Evolutionary conservation across 2,888 invertebrate species (phyloP).

Genomic region (Hydrotaea diabolus): DNA sequence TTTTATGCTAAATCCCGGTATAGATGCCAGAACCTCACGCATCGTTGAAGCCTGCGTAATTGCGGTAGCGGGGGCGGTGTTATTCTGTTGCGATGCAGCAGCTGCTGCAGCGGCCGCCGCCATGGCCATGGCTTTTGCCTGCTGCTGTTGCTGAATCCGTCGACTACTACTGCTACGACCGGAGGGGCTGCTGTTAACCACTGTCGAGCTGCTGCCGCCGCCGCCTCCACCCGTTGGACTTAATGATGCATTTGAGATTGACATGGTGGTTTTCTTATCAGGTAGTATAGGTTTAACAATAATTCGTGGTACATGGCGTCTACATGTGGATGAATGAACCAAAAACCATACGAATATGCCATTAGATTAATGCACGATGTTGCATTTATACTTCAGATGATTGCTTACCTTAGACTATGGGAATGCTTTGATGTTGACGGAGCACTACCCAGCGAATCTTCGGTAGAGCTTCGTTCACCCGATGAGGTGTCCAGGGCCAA

Average conservation of each 20-base stretch:
- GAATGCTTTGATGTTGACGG: slow-evolving; percentile 87
- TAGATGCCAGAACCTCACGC: slow-evolving; percentile 93
- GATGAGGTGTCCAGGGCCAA: slow-evolving; percentile 76
- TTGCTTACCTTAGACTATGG: slow-evolving; percentile 82
- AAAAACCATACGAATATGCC: not conserved
- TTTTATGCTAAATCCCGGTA: slow-evolving; percentile 93
- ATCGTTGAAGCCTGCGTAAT: slow-evolving; percentile 87
- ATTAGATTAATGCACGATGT: not conserved
- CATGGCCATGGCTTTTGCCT: slow-evolving; percentile 70
- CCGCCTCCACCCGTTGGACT: slow-evolving; percentile 47
- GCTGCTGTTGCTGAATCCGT: slow-evolving; percentile 76
- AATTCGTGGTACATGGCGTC: slow-evolving; percentile 87
- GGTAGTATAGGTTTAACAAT: slow-evolving; percentile 90
- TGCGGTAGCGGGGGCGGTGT: slow-evolving; percentile 72
- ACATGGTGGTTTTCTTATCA: slow-evolving; percentile 74
- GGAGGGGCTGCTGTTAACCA: slow-evolving; percentile 65
- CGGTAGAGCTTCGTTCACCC: slow-evolving; percentile 62
- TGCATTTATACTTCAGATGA: not conserved
- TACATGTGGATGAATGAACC: slow-evolving; percentile 51
- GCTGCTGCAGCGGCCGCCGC: slow-evolving; percentile 71
- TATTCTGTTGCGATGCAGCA: slow-evolving; percentile 54
- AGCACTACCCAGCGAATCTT: slow-evolving; percentile 82
- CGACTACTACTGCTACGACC: slow-evolving; percentile 76
- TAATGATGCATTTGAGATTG: slow-evolving; percentile 63
- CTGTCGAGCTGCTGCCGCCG: slow-evolving; percentile 50